Evolutionary conservation across 2,113 vertebrate genomes (phyloP).

Genomic region (Nycticorax nycticorax): DNA sequence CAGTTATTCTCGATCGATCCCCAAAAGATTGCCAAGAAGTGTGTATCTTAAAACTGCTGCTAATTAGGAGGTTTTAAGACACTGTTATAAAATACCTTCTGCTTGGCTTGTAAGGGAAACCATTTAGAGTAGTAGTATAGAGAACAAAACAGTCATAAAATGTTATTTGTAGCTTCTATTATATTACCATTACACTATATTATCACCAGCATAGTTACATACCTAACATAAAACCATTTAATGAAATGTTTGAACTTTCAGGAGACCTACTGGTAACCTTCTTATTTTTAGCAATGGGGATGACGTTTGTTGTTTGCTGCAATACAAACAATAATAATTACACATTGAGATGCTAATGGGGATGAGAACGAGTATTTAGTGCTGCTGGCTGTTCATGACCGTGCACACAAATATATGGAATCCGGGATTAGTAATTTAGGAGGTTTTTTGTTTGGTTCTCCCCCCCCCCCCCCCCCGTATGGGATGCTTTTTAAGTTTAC

Average conservation of each 20-base stretch:
- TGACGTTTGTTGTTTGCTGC: conserved; percentile 31
- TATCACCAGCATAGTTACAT: conserved; percentile 43
- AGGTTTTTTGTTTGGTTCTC: background rate
- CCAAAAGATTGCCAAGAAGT: conserved; percentile 61
- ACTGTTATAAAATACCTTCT: conserved; percentile 30
- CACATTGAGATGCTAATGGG: conserved; percentile 11
- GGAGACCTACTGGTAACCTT: conserved; percentile 18
- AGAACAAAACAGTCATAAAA: conserved; percentile 49
- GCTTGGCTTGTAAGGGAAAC: conserved; percentile 34
- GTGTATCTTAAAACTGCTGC: conserved; percentile 56
- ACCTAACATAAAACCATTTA: conserved; percentile 49
- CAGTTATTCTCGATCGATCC: conserved; percentile 48
- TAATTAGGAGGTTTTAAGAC: conserved; percentile 69
- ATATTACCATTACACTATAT: conserved; percentile 60
- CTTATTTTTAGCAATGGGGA: background rate
- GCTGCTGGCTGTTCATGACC: background rate
- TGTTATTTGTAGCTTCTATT: conserved; percentile 60
- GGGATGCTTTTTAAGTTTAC: background rate
- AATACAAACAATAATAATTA: conserved; percentile 60
- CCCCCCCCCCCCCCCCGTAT: background rate
- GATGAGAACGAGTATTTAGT: conserved; percentile 9
- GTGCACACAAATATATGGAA: background rate
- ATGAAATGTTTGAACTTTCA: conserved; percentile 61
- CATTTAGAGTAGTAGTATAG: conserved; percentile 2
- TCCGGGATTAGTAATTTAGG: background rate